These are phyloP conservation scores for Epinephelus cyanopodus DNA, from an alignment of 2,113 vertebrate species.

Conservation along the genomic window DNA sequence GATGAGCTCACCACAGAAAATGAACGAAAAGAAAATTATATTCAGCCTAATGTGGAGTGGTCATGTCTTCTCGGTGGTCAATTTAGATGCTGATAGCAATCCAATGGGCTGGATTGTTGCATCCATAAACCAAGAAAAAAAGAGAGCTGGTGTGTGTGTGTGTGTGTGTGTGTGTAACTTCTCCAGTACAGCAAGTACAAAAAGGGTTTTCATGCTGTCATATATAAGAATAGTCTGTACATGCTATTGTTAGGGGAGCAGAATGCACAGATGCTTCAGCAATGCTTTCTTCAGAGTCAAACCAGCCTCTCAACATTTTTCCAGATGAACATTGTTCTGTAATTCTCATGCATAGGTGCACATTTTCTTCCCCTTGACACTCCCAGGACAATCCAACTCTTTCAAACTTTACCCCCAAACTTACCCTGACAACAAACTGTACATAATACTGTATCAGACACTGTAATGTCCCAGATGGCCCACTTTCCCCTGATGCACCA, in stretches of 20 bases:
- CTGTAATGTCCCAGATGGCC: slow-evolving; percentile 65
- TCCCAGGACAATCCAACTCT: not conserved
- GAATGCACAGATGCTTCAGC: not conserved
- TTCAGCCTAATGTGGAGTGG: not conserved
- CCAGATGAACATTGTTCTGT: not conserved
- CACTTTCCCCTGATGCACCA: slow-evolving; percentile 71
- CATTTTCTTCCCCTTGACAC: slow-evolving; percentile 3
- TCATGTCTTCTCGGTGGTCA: not conserved
- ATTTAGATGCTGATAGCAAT: not conserved
- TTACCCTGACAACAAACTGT: slow-evolving; percentile 46
- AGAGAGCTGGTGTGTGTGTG: not conserved
- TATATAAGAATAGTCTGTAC: not conserved
- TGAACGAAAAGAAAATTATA: not conserved
- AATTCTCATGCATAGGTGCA: not conserved
- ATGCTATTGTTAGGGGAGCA: not conserved
- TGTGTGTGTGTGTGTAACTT: not conserved
- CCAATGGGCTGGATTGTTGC: not conserved
- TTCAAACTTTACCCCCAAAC: slow-evolving; percentile 20
- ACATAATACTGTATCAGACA: slow-evolving; percentile 50
- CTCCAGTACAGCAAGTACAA: not conserved
- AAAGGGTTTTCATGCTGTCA: not conserved
- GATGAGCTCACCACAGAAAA: not conserved
- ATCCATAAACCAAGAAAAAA: not conserved
- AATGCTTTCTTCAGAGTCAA: not conserved
- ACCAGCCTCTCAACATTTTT: not conserved